Conservation (phyloP, 2,888 invertebrate genomes). For the Watsonalla cultraria region DNA sequence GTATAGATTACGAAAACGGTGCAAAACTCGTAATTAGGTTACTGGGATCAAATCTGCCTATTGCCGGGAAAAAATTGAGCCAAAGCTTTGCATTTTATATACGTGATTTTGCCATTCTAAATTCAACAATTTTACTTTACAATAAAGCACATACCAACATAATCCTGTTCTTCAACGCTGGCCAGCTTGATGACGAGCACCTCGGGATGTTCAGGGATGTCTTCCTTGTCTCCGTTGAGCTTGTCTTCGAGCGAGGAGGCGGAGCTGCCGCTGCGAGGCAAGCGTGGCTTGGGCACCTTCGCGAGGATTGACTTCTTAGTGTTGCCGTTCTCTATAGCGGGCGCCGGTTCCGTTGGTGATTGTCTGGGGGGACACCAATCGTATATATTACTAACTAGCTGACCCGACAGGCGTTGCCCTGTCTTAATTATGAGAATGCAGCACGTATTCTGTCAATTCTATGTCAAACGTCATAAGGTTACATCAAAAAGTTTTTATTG, state of each 20-base stretch:
- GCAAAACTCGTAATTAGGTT: too few relatives aligned
- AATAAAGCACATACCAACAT: conserved; percentile 53
- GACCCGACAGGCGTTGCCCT: too few relatives aligned
- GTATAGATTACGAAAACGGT: too few relatives aligned
- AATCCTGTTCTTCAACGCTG: conserved; percentile 60
- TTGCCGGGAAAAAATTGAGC: too few relatives aligned
- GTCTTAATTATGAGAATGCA: too few relatives aligned
- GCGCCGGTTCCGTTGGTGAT: conserved; percentile 22
- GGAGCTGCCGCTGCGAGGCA: conserved; percentile 53
- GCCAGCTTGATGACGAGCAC: conserved; percentile 67
- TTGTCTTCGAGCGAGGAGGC: conserved; percentile 43
- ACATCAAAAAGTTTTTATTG: too few relatives aligned
- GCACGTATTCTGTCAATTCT: too few relatives aligned
- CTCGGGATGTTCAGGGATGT: conserved; percentile 42
- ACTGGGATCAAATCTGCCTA: too few relatives aligned
- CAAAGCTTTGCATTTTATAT: too few relatives aligned
- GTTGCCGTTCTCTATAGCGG: conserved; percentile 46
- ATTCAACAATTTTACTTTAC: conserved; percentile 3
- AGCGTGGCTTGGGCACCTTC: conserved; percentile 55
- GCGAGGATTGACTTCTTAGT: conserved; percentile 55
- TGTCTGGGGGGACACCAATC: conserved; percentile 26
- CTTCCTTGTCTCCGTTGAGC: conserved; percentile 33
- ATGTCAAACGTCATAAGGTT: too few relatives aligned
- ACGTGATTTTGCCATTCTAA: too few relatives aligned
- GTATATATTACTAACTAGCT: too few relatives aligned